phyloP scores from a whole-genome alignment of 2,113 vertebrate species.

The Gadus macrocephalus region DNA sequence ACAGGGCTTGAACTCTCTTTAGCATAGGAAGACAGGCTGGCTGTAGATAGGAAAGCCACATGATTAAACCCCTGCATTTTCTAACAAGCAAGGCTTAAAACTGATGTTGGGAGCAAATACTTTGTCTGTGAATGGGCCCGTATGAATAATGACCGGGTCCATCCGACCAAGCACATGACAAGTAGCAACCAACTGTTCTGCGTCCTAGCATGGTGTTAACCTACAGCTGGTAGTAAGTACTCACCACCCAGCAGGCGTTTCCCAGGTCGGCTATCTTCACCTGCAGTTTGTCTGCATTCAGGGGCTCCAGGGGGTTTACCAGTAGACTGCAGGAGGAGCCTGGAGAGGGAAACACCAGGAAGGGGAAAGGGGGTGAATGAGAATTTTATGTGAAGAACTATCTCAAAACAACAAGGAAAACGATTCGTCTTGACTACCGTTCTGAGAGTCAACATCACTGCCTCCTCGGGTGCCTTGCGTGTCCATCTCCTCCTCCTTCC shows the following conservation, averaged over 20 bases:
- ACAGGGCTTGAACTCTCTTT: no score
- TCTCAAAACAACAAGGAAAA: background rate
- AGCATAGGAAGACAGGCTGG: no score
- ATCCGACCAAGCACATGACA: background rate
- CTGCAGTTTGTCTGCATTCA: slow-evolving; percentile 91
- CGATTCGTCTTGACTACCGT: background rate
- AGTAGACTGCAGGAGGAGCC: slow-evolving; percentile 80
- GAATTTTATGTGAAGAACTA: background rate
- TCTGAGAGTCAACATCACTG: slow-evolving; percentile 2
- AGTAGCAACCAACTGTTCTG: background rate
- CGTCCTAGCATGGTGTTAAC: background rate
- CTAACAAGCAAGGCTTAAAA: no score
- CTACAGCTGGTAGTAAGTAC: slow-evolving; percentile 57
- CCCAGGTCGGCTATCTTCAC: slow-evolving; percentile 98
- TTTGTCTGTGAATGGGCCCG: no score
- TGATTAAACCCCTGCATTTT: no score
- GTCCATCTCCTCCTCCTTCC: slow-evolving; percentile 16
- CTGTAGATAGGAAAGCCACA: no score
- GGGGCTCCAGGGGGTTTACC: slow-evolving; percentile 89
- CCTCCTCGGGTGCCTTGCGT: slow-evolving; percentile 12
- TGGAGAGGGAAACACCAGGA: slow-evolving; percentile 39
- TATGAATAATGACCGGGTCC: no score
- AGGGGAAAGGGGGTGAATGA: background rate
- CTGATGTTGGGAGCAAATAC: no score
- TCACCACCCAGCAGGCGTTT: slow-evolving; percentile 99